These are phyloP conservation scores for Neodiprion lecontei DNA, from an alignment of 1,140 invertebrate species.

Conservation along the genomic window DNA sequence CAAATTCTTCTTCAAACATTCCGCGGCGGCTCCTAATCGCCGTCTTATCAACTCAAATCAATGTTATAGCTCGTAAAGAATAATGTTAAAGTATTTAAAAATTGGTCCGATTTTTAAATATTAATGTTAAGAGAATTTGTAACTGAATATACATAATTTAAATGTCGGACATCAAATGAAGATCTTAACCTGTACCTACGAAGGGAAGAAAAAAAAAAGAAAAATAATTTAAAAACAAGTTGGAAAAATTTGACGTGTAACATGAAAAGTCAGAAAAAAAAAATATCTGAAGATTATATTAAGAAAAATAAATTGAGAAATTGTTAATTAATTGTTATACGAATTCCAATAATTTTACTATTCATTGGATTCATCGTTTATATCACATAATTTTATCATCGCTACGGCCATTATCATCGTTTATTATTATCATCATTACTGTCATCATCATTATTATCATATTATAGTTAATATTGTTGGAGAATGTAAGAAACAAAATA, in stretches of 20 bases:
- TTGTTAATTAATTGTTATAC: conserved; percentile 4
- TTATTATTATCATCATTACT: neutral
- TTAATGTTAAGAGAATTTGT: conserved; percentile 3
- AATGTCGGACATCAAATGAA: neutral
- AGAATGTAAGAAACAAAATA: conserved; percentile 6
- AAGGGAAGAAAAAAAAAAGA: neutral
- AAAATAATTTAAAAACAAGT: neutral
- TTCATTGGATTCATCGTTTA: neutral
- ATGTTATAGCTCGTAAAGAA: conserved; percentile 2
- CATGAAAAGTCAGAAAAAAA: neutral
- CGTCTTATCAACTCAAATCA: neutral
- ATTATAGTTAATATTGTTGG: neutral
- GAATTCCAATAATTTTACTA: neutral
- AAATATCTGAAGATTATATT: too few relatives aligned
- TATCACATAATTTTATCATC: neutral
- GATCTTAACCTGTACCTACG: neutral
- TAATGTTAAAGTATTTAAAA: conserved; percentile 2
- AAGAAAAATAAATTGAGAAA: neutral
- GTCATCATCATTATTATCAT: neutral
- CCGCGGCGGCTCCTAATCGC: neutral
- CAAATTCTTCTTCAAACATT: neutral
- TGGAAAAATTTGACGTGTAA: neutral
- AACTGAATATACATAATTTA: neutral
- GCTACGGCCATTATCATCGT: neutral
- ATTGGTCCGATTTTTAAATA: neutral